These are phyloP conservation scores for Chlorodrepanis virens DNA, from an alignment of 2,113 vertebrate species.

Conservation along the genomic window DNA sequence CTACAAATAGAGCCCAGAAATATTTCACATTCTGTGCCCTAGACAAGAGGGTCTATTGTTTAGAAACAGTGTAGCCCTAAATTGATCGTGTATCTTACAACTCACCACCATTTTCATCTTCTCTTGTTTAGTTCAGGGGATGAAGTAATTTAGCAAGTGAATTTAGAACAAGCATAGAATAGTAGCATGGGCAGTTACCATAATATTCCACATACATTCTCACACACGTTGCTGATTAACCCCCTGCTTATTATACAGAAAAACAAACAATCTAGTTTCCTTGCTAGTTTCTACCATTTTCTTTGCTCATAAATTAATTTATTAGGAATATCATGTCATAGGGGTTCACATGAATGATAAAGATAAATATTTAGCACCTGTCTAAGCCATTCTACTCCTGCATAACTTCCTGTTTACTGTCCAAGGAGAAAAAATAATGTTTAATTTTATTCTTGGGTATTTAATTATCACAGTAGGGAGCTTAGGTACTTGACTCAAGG, in stretches of 20 bases:
- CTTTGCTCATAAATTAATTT: background rate
- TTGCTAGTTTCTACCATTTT: background rate
- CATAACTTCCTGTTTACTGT: background rate
- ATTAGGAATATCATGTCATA: background rate
- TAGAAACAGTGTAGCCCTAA: background rate
- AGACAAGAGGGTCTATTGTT: background rate
- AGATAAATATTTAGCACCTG: background rate
- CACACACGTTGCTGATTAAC: background rate
- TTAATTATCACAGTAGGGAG: background rate
- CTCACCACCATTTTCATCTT: background rate
- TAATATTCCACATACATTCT: background rate
- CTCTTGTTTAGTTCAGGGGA: background rate
- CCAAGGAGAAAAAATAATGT: background rate
- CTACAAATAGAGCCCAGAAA: background rate
- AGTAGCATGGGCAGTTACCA: background rate
- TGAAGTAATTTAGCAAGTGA: background rate
- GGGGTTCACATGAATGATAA: background rate
- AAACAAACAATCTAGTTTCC: background rate
- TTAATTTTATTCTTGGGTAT: background rate
- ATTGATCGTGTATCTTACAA: background rate
- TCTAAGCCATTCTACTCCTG: background rate
- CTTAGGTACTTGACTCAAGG: background rate
- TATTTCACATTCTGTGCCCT: background rate
- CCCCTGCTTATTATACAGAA: background rate
- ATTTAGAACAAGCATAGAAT: background rate